phyloP scores from a whole-genome alignment of 2,113 vertebrate genomes.

The Heterotis niloticus region DNA sequence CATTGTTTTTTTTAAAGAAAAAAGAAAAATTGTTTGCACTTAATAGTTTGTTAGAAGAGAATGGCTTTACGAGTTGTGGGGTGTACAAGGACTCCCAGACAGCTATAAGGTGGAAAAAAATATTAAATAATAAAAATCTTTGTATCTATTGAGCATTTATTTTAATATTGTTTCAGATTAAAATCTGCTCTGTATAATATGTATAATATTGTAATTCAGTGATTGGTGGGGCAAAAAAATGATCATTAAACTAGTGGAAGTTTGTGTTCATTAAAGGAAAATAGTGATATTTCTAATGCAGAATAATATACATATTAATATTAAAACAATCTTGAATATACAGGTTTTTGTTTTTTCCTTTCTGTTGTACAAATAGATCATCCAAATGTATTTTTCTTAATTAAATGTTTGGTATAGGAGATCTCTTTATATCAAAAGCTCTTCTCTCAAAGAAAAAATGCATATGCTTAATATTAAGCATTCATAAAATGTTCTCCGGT shows the following conservation, averaged over 20 bases:
- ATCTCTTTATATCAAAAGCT: conserved; percentile 31
- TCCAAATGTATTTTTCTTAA: conserved; percentile 51
- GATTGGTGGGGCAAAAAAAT: conserved; percentile 64
- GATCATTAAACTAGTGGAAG: conserved; percentile 77
- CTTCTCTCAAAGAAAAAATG: conserved; percentile 31
- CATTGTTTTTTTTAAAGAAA: conserved; percentile 65
- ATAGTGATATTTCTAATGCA: conserved; percentile 91
- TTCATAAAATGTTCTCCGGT: conserved; percentile 26
- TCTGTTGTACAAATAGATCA: conserved; percentile 53
- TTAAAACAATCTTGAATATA: conserved; percentile 87
- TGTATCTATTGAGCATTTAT: conserved; percentile 89
- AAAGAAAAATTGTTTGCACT: conserved; percentile 78
- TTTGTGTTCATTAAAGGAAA: conserved; percentile 63
- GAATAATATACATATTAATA: conserved; percentile 79
- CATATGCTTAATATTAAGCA: conserved; percentile 34
- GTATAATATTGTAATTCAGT: conserved; percentile 65
- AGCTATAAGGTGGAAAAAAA: conserved; percentile 70
- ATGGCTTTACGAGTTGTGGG: conserved; percentile 73
- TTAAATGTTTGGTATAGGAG: conserved; percentile 53
- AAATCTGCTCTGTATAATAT: conserved; percentile 60
- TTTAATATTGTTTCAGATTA: conserved; percentile 78
- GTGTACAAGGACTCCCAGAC: conserved; percentile 67
- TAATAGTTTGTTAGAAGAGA: conserved; percentile 81
- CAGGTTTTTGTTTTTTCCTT: conserved; percentile 55
- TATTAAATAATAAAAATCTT: conserved; percentile 66